Conservation (phyloP, 2,888 invertebrate species). For the Lasius platythorax region DNA sequence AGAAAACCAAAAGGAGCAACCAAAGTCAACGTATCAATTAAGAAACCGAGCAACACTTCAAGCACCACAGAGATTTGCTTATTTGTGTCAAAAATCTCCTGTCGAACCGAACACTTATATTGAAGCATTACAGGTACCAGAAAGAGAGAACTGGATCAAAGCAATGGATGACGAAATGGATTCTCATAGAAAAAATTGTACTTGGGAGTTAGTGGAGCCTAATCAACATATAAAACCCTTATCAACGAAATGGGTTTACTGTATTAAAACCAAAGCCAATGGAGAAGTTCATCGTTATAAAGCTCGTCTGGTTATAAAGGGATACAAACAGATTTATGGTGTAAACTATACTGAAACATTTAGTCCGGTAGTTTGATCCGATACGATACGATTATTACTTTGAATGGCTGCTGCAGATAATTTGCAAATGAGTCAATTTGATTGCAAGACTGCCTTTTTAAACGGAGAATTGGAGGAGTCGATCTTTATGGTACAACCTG, state of each 20-base stretch:
- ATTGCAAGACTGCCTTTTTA: constrained; percentile 33
- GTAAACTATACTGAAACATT: constrained; percentile 68
- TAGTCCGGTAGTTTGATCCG: constrained; percentile 26
- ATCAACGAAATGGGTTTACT: constrained; percentile 67
- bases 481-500: constrained; percentile 28
- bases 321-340: constrained; percentile 40
- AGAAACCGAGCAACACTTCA: constrained; percentile 9
- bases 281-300: constrained; percentile 66
- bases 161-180: constrained; percentile 50
- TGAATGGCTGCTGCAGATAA: constrained; percentile 16
- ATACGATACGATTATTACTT: constrained; percentile 32
- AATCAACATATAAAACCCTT: constrained; percentile 52
- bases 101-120: constrained; percentile 21
- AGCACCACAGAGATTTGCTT: constrained; percentile 21
- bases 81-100: neutral
- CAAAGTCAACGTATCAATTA: neutral
- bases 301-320: constrained; percentile 64
- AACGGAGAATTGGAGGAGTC: constrained; percentile 23
- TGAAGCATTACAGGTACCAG: constrained; percentile 17
- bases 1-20: neutral
- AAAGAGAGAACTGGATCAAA: constrained; percentile 38
- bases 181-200: constrained; percentile 34
- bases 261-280: constrained; percentile 64
- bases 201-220: constrained; percentile 37
- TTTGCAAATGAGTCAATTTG: constrained; percentile 38